Conservation (phyloP, 2,113 vertebrate species). For the Cyanocitta stelleri region DNA sequence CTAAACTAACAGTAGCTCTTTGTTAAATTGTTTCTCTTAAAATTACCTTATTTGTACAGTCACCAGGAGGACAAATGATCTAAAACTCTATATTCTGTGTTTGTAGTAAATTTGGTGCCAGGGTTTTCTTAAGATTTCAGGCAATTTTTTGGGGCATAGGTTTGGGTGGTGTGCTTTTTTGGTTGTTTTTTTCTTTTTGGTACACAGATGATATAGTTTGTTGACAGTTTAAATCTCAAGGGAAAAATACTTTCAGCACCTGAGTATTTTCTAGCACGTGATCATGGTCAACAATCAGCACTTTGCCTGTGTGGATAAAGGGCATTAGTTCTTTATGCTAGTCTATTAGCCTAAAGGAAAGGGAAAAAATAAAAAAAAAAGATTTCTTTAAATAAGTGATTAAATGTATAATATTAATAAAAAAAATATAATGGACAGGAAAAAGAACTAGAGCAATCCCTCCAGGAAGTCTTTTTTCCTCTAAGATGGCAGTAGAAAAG, state of each 20-base stretch:
- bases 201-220: neutral
- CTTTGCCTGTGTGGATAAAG: neutral
- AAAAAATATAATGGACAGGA: neutral
- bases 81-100: neutral
- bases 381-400: neutral
- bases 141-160: rapidly evolving
- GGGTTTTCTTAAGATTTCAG: neutral
- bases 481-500: neutral
- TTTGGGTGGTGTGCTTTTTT: neutral
- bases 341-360: neutral
- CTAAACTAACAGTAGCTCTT: neutral
- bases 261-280: neutral
- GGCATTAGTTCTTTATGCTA: neutral
- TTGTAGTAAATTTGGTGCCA: neutral
- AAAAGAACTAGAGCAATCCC: neutral
- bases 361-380: neutral
- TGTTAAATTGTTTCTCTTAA: neutral
- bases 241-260: neutral
- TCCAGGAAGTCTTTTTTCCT: neutral
- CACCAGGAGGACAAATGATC: neutral
- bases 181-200: neutral
- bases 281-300: neutral
- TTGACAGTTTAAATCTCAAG: neutral
- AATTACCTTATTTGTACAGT: neutral
- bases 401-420: neutral